Evolutionary conservation across 2,113 vertebrate species (phyloP), one percentile per base, ranked within the genome.

Genomic region (Ammodytes marinus): DNA sequence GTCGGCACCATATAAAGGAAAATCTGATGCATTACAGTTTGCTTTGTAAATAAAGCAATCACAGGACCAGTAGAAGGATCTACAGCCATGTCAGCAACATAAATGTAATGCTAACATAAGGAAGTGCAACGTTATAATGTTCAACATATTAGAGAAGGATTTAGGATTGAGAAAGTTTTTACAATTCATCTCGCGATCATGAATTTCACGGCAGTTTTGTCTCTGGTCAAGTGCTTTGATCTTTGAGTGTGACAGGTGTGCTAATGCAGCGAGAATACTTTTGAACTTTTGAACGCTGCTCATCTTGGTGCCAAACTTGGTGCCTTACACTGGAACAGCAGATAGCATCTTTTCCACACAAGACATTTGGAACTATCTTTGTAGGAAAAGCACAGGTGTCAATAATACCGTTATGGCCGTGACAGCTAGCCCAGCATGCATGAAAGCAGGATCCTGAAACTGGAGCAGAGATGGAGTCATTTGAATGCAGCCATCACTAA

Each of bases 161-260:
- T 27, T 27, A 27, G 27, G 27, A 27, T 27, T 27, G 27, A 27
- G 27, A 27, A 27, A 1, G 27, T 27, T 27, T 27, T 27, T 27
- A 27, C 27, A 27, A 27, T 27, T 27, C 27, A 27, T 27, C 27
- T 27, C 2, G 27, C 27, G 27, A 27, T 27, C 27, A 27, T 27
- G 27, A 27, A 27, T 27, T 27, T 27, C 27, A 27, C 27, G 1
- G 27, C 27, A 27, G 19, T 37, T 58, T 59, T 63, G 40, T 40
- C 3, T 63, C 37, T 52, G 39, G 4, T 70, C 66, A 50, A 14
- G 11, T 8, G 73, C 52, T 77, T 27, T 67, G 15, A 72, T 67
- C 54, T 66, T 60, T 2, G 14, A 43, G 37, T 58, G 4, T 54
- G 73, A 49, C 61, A 61, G 61, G 12, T 83, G 68, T 52, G 43